Conservation (phyloP, 2,888 invertebrate genomes). For the Nasonia oneida region DNA sequence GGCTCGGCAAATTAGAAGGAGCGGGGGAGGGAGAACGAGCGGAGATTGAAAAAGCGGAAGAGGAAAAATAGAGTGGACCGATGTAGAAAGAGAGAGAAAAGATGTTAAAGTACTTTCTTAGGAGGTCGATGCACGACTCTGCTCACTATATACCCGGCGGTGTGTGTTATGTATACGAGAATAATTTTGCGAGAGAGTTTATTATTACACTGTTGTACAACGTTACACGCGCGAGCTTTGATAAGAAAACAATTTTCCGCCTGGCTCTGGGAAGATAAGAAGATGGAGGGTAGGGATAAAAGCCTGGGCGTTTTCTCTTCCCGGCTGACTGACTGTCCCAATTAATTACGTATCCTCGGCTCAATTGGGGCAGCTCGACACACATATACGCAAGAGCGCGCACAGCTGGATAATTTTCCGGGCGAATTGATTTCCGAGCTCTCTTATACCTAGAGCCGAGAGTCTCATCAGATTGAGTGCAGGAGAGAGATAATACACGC, state of each 20-base stretch:
- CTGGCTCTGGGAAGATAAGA: neutral
- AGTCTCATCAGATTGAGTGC: conserved; percentile 28
- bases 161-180: no score
- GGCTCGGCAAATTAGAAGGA: conserved; percentile 74
- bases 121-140: neutral
- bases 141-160: no score
- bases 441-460: neutral
- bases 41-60: conserved; percentile 46
- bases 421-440: conserved; percentile 49
- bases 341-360: conserved; percentile 57
- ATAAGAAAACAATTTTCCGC: conserved; percentile 57
- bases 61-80: conserved; percentile 3
- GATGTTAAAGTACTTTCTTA: conserved; percentile 37
- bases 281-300: conserved; percentile 21
- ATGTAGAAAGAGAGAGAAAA: conserved; percentile 5
- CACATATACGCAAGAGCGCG: neutral
- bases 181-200: neutral
- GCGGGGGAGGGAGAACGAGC: conserved; percentile 36
- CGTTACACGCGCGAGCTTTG: neutral
- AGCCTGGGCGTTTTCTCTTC: conserved; percentile 21
- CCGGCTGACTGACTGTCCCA: conserved; percentile 54
- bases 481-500: neutral
- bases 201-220: no score
- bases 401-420: conserved; percentile 48
- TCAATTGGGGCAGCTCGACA: conserved; percentile 37